Evolutionary conservation across 2,113 vertebrate genomes (phyloP).

Genomic region (Poecile atricapillus): DNA sequence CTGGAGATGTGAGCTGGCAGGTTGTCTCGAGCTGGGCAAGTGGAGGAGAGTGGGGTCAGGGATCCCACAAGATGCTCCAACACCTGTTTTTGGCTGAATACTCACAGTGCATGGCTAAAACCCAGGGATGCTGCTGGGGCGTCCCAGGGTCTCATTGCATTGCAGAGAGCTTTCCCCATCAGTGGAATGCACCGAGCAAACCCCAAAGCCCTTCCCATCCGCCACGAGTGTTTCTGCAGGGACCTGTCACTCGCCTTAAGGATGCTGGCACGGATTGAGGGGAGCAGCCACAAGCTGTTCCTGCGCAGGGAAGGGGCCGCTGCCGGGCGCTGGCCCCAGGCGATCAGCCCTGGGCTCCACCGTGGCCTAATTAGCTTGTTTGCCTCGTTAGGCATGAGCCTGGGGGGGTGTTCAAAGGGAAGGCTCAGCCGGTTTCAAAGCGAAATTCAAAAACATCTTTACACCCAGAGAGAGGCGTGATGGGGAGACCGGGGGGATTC

Average conservation of each 20-base stretch:
- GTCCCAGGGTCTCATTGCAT: background rate
- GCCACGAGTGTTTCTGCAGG: rapidly evolving
- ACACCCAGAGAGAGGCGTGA: background rate
- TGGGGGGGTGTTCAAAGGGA: conserved; percentile 27
- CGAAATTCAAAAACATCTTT: background rate
- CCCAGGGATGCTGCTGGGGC: background rate
- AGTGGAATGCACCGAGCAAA: background rate
- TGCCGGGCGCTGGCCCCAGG: background rate
- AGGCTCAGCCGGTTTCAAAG: conserved; percentile 41
- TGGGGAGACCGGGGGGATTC: background rate
- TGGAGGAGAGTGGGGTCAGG: background rate
- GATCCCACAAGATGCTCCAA: background rate
- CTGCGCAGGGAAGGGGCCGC: background rate
- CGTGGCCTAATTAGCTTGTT: conserved; percentile 41
- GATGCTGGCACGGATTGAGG: background rate
- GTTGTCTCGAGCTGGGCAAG: background rate
- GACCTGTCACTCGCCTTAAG: background rate
- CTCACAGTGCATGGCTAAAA: background rate
- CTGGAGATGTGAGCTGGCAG: background rate
- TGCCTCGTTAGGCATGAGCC: conserved; percentile 20
- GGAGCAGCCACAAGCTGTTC: conserved; percentile 38
- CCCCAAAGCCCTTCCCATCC: background rate
- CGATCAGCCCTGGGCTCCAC: conserved; percentile 11
- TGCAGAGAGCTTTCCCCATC: background rate
- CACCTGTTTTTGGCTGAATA: background rate